Evolutionary conservation across 2,113 vertebrate species (phyloP), one percentile per base, ranked within the genome.

Genomic region (Mionectes macconnelli): DNA sequence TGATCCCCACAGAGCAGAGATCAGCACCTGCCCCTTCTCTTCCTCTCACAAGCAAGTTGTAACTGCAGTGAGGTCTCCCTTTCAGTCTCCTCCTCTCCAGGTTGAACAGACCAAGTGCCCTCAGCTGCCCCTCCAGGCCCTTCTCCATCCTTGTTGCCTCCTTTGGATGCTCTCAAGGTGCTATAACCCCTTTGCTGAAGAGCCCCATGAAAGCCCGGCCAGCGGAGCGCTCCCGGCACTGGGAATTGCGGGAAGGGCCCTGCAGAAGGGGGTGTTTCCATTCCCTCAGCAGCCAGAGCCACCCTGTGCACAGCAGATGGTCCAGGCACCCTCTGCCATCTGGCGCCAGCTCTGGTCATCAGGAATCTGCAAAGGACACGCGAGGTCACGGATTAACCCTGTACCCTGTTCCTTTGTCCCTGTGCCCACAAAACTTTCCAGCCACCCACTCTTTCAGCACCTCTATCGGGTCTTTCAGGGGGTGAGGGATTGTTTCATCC

Each of bases 401-500:
- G 3, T 5, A 12, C n/a, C 57, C 14, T 2, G 27, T 40, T 84
- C 62, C 78, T 77, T 45, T 56, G 45, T 60, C 89, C 44, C 57
- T 68, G 62, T 60, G 52, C 21, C 75, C 33, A 62, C 42, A 72
- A 27, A 90, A 75, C 42, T 52, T 52, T 3, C 47, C 74, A 55
- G 60, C 25, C 57, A 49, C 24, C n/a, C 9, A 1, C 49, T 64
- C 52, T 16, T 24, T 17, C 8, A 7, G 17, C 24, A 6, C 56
- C 47, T 22, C 20, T 0, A 62, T 20, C 24, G 0, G 0, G 42
- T 42, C 33, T 35, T 45, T 31, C 20, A 28, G 56, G 21, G 49
- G 0, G 1, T 1, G 0, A 60, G 1, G 22, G 47, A 60, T 11
- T 0, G 0, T 19, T 76, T 73, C 63, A 33, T 3, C 42, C 35